Percentiles rank a stretch among this genome's conserved stretches.
Conservation (phyloP, 2,888 invertebrate species). For the Galerucella calmariensis region DNA sequence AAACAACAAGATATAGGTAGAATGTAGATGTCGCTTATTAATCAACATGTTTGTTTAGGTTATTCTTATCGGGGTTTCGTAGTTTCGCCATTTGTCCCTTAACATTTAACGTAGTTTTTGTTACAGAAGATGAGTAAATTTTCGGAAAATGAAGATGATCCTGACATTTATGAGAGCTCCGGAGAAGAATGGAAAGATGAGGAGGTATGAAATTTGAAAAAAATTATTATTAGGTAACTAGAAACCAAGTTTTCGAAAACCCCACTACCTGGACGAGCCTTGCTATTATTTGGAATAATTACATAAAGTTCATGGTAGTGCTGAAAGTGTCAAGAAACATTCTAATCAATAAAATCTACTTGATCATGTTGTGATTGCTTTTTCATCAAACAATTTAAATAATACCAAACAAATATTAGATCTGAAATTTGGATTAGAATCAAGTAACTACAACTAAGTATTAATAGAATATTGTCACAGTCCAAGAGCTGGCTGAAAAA, state of each 20-base stretch:
- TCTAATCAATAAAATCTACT: background rate
- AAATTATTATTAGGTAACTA: background rate
- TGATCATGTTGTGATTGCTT: background rate
- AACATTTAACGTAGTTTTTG: slow-evolving; percentile 9
- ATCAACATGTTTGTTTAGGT: background rate
- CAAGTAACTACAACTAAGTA: too few species aligned
- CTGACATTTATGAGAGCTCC: slow-evolving; percentile 60
- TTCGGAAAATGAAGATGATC: slow-evolving; percentile 63
- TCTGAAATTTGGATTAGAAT: background rate
- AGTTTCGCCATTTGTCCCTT: background rate
- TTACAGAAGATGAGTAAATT: slow-evolving; percentile 42
- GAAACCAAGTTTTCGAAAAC: background rate
- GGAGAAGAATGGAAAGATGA: slow-evolving; percentile 59
- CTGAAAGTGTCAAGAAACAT: background rate
- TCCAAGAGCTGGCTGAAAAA: background rate
- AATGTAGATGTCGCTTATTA: slow-evolving; percentile 33
- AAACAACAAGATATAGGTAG: background rate
- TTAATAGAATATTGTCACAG: background rate
- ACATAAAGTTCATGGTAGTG: background rate
- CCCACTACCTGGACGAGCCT: background rate
- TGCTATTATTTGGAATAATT: background rate
- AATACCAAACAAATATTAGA: background rate
- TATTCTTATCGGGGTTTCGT: background rate
- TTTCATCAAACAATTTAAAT: background rate
- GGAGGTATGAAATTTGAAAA: slow-evolving; percentile 29